Conservation (phyloP, 2,113 vertebrate genomes). For the Barbus barbus region DNA sequence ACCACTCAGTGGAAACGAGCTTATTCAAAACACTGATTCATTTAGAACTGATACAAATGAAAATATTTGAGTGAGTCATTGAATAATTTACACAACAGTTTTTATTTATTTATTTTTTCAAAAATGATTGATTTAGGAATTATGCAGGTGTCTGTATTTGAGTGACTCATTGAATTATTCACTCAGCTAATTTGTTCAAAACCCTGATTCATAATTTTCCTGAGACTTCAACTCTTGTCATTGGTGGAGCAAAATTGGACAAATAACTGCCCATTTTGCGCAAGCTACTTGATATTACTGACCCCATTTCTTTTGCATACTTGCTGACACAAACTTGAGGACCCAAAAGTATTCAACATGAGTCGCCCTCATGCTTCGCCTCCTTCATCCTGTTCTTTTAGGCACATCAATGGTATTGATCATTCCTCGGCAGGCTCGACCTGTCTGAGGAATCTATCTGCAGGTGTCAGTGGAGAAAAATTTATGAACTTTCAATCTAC, state of each 20-base stretch:
- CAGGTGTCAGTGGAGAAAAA: conserved; percentile 5
- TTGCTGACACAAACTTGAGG: background rate
- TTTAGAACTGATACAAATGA: background rate
- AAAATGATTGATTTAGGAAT: background rate
- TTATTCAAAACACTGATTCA: background rate
- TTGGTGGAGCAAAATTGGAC: background rate
- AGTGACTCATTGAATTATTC: background rate
- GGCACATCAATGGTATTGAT: conserved; percentile 31
- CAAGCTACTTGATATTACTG: background rate
- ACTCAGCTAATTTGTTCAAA: background rate
- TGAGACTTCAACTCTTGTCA: too few species aligned
- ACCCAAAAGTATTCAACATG: background rate
- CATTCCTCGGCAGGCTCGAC: conserved; percentile 4
- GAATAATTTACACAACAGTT: background rate
- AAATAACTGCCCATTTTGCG: background rate
- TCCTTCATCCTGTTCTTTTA: conserved; percentile 21
- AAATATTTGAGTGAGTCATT: background rate
- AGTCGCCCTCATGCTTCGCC: background rate
- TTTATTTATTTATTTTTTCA: too few species aligned
- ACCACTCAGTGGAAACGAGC: too few species aligned
- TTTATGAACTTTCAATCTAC: conserved; percentile 35
- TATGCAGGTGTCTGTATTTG: background rate
- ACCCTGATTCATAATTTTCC: background rate
- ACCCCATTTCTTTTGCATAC: background rate
- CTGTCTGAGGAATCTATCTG: conserved; percentile 21